Percentiles rank a stretch among this genome's conserved stretches.
phyloP scores from a whole-genome alignment of 2,797 vertebrate species.

The Lateolabrax maculatus region DNA sequence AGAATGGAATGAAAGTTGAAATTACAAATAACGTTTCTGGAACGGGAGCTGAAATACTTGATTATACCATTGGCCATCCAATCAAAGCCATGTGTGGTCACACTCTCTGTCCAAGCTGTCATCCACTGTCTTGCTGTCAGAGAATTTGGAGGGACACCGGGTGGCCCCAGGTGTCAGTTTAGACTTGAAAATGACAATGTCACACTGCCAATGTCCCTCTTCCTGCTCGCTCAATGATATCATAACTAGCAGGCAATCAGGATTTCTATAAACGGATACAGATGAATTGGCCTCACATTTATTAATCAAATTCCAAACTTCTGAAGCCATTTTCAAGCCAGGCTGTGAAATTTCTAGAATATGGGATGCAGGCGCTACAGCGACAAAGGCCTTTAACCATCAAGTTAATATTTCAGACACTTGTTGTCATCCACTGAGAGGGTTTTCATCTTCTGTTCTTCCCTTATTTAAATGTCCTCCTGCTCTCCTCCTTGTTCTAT shows the following conservation, averaged over 20 bases:
- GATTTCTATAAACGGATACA: constrained; percentile 65
- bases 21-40: constrained; percentile 52
- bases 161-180: constrained; percentile 80
- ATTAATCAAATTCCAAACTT: constrained; percentile 54
- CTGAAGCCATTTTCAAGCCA: constrained; percentile 27
- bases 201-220: constrained; percentile 69
- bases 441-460: neutral
- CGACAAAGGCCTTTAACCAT: neutral
- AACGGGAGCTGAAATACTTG: constrained; percentile 32
- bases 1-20: constrained; percentile 56
- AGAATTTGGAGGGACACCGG: constrained; percentile 65
- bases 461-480: constrained; percentile 9
- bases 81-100: constrained; percentile 51
- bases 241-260: constrained; percentile 72
- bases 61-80: constrained; percentile 61
- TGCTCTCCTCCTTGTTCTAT: neutral
- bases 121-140: constrained; percentile 53
- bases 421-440: neutral
- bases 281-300: constrained; percentile 61
- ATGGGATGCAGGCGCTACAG: neutral
- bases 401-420: constrained; percentile 1
- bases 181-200: constrained; percentile 76
- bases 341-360: constrained; percentile 4
- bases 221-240: constrained; percentile 55
- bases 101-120: constrained; percentile 60